Percentiles rank a stretch among this genome's conserved stretches.
These are phyloP conservation scores for Iphiclides podalirius DNA, from an alignment of 2,888 invertebrate species.

Conservation along the genomic window DNA sequence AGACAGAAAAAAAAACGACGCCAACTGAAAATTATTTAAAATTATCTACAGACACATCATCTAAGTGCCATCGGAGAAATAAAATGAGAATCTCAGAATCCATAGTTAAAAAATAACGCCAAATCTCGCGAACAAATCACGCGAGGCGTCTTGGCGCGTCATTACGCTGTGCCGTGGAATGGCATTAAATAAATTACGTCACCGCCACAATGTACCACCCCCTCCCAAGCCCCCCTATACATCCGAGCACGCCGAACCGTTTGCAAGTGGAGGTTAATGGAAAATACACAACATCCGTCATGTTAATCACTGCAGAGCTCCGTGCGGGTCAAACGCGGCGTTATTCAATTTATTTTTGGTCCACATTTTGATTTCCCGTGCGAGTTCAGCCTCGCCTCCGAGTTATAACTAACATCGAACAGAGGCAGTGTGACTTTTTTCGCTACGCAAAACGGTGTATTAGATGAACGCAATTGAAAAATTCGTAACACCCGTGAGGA, in stretches of 20 bases:
- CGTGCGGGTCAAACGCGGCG: slow-evolving; percentile 37
- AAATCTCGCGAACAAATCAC: no score
- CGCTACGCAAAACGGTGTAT: no score
- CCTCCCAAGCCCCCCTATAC: not conserved
- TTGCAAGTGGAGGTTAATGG: slow-evolving; percentile 19
- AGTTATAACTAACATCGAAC: slow-evolving; percentile 30
- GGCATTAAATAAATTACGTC: not conserved
- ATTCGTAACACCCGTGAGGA: not conserved
- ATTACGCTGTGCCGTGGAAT: not conserved
- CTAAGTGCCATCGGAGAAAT: no score
- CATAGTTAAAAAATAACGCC: no score
- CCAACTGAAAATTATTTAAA: no score
- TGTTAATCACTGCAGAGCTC: slow-evolving; percentile 48
- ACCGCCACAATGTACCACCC: slow-evolving; percentile 1
- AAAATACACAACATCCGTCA: slow-evolving; percentile 34
- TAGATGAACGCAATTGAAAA: not conserved
- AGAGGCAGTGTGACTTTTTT: no score
- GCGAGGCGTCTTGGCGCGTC: not conserved
- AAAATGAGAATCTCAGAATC: no score
- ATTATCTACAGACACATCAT: no score
- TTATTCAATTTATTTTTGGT: slow-evolving; percentile 64
- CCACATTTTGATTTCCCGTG: slow-evolving; percentile 59
- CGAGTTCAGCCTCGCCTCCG: slow-evolving; percentile 47
- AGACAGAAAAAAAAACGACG: no score
- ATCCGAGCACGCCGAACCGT: slow-evolving; percentile 13